Evolutionary conservation across 2,888 invertebrate genomes (phyloP), one percentile per base, ranked within the genome.

Genomic region (Diachrysia chrysitis): DNA sequence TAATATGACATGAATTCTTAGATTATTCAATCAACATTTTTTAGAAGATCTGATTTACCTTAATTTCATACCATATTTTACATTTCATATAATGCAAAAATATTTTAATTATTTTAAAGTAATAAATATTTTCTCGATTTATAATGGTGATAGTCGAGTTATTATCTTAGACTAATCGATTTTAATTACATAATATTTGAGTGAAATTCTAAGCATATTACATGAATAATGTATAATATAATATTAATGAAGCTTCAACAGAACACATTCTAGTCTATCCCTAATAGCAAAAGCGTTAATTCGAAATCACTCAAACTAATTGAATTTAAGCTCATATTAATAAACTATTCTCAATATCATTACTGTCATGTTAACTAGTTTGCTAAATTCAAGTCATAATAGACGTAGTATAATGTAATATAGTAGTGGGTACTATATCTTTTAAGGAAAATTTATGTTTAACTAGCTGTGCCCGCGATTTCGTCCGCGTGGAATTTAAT

Each of bases 231-330:
- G 10, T 21, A 21, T 51, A 51, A 51, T 19, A 19, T 19, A 51
- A 12, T 12, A 51, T 51, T 51, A 51, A 51, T 51, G 48, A 51
- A 51, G 19, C 48, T 3, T 51, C 17, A 46, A 46, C n/a, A 19
- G 9, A 48, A 19, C 48, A 48, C 48, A 10, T 19, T 51, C 19
- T 12, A 51, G 48, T 51, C 9, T 48, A 48, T 48, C 9, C 48
- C 48, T 51, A 51, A 51, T 10, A 51, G 12, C 10, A 12, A 19
- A 9, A 48, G 19, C 19, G 12, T 51, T 51, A 51, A 51, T 51
- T 19, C 1, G 21, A 51, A 19, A 51, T 51, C 48, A 51, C 48
- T 51, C 48, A 51, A 51, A 51, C 48, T 51, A 51, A 51, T 51
- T 51, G 48, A 51, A 21, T 51, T 21, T 7, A 10, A 51, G 48